Evolutionary conservation across 1,140 invertebrate species (phyloP).

Genomic region (Drosophila pseudoananassae): DNA sequence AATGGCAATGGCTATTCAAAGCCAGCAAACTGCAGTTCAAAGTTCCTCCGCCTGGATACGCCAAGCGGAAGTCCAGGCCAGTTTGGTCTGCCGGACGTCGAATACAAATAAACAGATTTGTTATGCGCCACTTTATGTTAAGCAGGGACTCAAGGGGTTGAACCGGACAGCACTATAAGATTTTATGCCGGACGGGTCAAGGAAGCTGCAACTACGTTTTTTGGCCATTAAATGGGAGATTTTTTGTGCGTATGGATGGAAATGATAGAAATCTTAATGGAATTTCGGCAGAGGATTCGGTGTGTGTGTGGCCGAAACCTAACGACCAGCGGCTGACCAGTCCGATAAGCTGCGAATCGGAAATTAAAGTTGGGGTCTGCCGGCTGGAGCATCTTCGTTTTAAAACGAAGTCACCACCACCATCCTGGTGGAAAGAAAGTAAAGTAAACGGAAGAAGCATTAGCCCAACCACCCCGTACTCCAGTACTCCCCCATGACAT

Average conservation of each 20-base stretch:
- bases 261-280: constrained; percentile 80
- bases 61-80: constrained; percentile 56
- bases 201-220: constrained; percentile 62
- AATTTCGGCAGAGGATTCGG: constrained; percentile 38
- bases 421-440: constrained; percentile 10
- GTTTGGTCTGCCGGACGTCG: constrained; percentile 53
- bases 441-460: constrained; percentile 51
- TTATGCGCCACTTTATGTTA: constrained; percentile 80
- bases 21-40: constrained; percentile 51
- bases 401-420: constrained; percentile 54
- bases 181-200: constrained; percentile 71
- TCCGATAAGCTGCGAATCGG: constrained; percentile 77
- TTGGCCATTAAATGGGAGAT: constrained; percentile 58
- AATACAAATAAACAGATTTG: constrained; percentile 83
- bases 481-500: constrained; percentile 52
- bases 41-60: constrained; percentile 38
- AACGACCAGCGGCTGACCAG: constrained; percentile 61
- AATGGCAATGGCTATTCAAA: constrained; percentile 35
- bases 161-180: constrained; percentile 68
- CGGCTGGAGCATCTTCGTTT: constrained; percentile 42
- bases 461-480: constrained; percentile 37
- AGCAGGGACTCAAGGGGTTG: constrained; percentile 57
- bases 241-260: constrained; percentile 67
- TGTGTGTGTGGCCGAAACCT: constrained; percentile 40
- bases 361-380: constrained; percentile 74